These are phyloP conservation scores for Amphipyra tragopoginis DNA, from an alignment of 2,888 invertebrate species.

Conservation along the genomic window DNA sequence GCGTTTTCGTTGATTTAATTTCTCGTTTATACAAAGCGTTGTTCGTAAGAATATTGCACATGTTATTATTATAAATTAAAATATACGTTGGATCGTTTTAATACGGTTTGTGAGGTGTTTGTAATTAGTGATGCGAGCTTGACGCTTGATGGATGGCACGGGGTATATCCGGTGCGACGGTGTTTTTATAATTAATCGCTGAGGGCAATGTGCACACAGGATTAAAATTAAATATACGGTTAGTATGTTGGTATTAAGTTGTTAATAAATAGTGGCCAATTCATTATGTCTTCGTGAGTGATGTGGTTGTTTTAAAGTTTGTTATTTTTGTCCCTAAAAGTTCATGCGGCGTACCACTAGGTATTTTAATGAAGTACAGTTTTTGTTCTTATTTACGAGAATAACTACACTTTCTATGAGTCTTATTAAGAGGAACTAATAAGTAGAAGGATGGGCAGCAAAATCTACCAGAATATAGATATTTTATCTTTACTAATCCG, in stretches of 20 bases:
- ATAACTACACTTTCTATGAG: no score
- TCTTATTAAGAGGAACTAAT: no score
- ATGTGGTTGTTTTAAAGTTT: background rate
- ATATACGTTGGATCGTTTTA: slow-evolving; percentile 83
- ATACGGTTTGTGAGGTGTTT: slow-evolving; percentile 77
- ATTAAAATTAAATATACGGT: slow-evolving; percentile 49
- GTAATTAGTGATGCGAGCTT: slow-evolving; percentile 79
- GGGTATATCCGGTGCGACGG: slow-evolving; percentile 63
- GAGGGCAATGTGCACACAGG: slow-evolving; percentile 51
- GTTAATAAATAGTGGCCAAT: slow-evolving; percentile 43
- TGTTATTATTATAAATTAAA: slow-evolving; percentile 86
- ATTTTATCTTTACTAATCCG: no score
- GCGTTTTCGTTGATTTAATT: slow-evolving; percentile 55
- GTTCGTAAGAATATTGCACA: slow-evolving; percentile 63
- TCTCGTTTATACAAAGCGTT: slow-evolving; percentile 23
- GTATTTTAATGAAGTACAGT: background rate
- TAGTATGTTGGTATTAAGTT: slow-evolving; percentile 7
- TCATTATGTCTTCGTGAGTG: slow-evolving; percentile 32
- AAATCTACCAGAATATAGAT: no score
- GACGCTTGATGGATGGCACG: slow-evolving; percentile 74
- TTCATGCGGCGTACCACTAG: background rate
- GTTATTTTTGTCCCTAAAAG: background rate
- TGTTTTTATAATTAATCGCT: slow-evolving; percentile 64
- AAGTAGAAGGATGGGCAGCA: no score
- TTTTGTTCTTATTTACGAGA: background rate